These are phyloP conservation scores for Xestia c-nigrum DNA, from an alignment of 2,888 invertebrate species.

Conservation along the genomic window DNA sequence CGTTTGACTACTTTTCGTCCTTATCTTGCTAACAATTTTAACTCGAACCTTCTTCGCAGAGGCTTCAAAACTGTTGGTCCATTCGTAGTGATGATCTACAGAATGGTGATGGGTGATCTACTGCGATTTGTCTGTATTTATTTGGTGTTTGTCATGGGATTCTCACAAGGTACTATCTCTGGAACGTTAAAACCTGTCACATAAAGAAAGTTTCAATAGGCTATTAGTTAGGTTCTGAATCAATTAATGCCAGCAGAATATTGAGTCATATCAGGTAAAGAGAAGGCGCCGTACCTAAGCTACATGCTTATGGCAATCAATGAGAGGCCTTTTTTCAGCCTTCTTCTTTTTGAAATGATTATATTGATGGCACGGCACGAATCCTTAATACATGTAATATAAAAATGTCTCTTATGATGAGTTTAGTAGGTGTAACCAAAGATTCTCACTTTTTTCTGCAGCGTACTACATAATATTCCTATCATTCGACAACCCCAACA, in stretches of 20 bases:
- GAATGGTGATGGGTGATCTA: slow-evolving; percentile 99
- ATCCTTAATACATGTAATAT: background rate
- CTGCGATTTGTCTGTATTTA: slow-evolving; percentile 99
- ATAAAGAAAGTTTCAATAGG: background rate
- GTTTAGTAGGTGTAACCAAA: too few relatives aligned
- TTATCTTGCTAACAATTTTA: background rate
- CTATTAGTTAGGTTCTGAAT: background rate
- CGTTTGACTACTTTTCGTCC: background rate
- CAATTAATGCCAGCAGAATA: background rate
- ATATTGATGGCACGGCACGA: background rate
- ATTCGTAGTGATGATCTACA: slow-evolving; percentile 99
- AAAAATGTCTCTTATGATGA: background rate
- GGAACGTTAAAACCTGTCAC: background rate
- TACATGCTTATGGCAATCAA: background rate
- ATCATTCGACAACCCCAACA: slow-evolving; percentile 96
- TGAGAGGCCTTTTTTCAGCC: background rate
- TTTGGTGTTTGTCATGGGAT: slow-evolving; percentile 98
- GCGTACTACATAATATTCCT: slow-evolving; percentile 98
- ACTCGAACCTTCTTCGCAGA: slow-evolving; percentile 85
- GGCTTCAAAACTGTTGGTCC: slow-evolving; percentile 99
- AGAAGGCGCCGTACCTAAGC: background rate
- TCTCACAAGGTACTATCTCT: slow-evolving; percentile 95
- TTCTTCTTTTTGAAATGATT: background rate
- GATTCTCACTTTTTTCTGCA: slow-evolving; percentile 76
- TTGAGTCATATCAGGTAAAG: background rate